phyloP scores from a whole-genome alignment of 2,797 vertebrate species.

The Argentina silus region DNA sequence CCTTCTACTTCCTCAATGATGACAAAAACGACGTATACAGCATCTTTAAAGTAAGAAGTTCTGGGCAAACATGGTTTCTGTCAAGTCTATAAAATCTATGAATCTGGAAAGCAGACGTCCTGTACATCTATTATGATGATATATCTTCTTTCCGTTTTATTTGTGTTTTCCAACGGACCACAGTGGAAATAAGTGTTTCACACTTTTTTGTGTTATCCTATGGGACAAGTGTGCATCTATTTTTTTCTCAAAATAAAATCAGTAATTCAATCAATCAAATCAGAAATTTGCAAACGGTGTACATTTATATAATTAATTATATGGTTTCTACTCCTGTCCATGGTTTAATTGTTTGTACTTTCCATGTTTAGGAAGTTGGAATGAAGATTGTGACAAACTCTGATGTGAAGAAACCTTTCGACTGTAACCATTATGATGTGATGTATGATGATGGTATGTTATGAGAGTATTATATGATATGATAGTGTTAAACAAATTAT shows the following conservation, averaged over 20 bases:
- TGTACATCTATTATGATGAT: no score
- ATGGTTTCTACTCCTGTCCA: not conserved
- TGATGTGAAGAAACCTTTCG: constrained; percentile 69
- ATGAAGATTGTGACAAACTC: constrained; percentile 84
- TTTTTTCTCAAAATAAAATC: no score
- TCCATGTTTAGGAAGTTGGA: constrained; percentile 67
- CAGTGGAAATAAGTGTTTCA: no score
- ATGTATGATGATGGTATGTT: not conserved
- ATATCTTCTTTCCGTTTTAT: no score
- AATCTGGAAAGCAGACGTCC: no score
- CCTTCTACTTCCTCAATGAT: not conserved
- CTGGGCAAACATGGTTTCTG: not conserved
- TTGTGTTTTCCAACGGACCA: no score
- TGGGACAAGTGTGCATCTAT: no score
- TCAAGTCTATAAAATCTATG: not conserved
- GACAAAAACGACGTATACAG: constrained; percentile 65
- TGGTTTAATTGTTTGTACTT: not conserved
- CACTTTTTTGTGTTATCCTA: no score
- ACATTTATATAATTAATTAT: not conserved
- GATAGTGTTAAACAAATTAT: not conserved
- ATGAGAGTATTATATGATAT: not conserved
- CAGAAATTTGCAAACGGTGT: not conserved
- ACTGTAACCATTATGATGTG: constrained; percentile 23
- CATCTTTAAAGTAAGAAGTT: constrained; percentile 63
- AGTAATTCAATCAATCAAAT: no score